These are phyloP conservation scores for Channa striata DNA, from an alignment of 2,797 vertebrate species.

Conservation along the genomic window DNA sequence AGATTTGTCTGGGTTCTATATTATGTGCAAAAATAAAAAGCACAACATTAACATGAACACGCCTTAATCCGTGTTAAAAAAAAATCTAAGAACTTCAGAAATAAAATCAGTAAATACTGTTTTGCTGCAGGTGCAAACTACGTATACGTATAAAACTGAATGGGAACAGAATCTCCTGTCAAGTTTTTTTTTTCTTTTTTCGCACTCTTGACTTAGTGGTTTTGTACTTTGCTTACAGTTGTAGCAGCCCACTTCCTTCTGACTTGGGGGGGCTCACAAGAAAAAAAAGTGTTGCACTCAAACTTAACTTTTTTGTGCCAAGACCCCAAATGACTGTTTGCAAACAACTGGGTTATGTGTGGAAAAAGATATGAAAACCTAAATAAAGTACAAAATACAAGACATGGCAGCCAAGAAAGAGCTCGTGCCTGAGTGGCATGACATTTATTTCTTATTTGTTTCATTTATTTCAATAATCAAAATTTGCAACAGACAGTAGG, in stretches of 20 bases:
- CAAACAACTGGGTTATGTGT: constrained; percentile 39
- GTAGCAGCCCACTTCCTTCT: constrained; percentile 64
- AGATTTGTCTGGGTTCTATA: neutral
- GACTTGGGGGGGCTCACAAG: constrained; percentile 18
- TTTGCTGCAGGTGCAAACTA: constrained; percentile 22
- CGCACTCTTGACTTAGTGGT: constrained; percentile 5
- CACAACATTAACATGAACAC: neutral
- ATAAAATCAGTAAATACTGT: constrained; percentile 6
- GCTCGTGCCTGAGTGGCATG: constrained; percentile 10
- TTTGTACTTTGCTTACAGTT: constrained; percentile 42
- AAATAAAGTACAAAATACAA: constrained; percentile 36
- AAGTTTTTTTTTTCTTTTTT: constrained; percentile 9
- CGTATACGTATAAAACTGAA: constrained; percentile 24
- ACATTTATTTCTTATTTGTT: neutral
- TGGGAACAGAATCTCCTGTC: constrained; percentile 27
- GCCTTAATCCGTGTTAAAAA: neutral
- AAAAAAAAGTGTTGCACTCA: constrained; percentile 23
- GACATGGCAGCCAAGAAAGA: neutral
- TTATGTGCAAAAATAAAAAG: constrained; percentile 14
- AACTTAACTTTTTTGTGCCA: constrained; percentile 33
- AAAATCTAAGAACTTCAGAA: neutral
- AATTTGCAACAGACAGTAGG: neutral
- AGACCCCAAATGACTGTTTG: constrained; percentile 53
- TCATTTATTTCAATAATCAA: constrained; percentile 12
- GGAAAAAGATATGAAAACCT: constrained; percentile 1